Evolutionary conservation across 2,113 vertebrate species (phyloP), one percentile per base, ranked within the genome.

Genomic region (Meles meles): DNA sequence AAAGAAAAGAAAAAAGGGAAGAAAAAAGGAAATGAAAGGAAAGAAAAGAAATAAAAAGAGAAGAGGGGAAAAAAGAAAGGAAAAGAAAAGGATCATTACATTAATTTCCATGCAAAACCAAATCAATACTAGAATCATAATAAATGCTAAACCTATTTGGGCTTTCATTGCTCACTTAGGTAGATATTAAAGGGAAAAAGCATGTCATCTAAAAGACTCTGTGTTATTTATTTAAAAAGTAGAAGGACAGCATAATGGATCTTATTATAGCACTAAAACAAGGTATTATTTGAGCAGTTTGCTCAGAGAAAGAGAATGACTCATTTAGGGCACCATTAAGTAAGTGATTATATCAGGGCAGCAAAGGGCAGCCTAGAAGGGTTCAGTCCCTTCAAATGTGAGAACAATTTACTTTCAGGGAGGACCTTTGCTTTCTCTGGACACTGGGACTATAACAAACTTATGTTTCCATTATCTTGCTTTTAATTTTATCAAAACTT

Each of bases 401-500:
- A 81, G 23, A 86, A 31, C 74, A 90, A 86, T 87, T 87, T 86
- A 74, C 80, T 84, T 65, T 65, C 15, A 95, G 47, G 23, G 25
- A 72, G 39, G 25, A 85, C n/a, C 37, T 85, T 57, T 80, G 47
- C 39, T 49, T 34, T 82, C 80, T 37, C 49, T 87, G 57, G 69
- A 79, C 88, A 90, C 39, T 59, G 29, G 31, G 39, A 61, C 80
- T 67, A 57, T 80, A 81, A 76, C 79, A 90, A 80, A 93, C 7
- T 67, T 57, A 65, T 2, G 23, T n/a, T 97, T 95, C 65, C 65
- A 57, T 93, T 90, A 90, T 18, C 12, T 31, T 65, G 37, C 57
- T 93, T 90, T 81, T 63, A 87, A 91, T 88, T 88, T 91, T 87
- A 91, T 74, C 21, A 6, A 90, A 85, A 93, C 47, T 72, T 69